Conservation (phyloP, 2,113 vertebrate species). For the Tetraodon nigroviridis region DNA sequence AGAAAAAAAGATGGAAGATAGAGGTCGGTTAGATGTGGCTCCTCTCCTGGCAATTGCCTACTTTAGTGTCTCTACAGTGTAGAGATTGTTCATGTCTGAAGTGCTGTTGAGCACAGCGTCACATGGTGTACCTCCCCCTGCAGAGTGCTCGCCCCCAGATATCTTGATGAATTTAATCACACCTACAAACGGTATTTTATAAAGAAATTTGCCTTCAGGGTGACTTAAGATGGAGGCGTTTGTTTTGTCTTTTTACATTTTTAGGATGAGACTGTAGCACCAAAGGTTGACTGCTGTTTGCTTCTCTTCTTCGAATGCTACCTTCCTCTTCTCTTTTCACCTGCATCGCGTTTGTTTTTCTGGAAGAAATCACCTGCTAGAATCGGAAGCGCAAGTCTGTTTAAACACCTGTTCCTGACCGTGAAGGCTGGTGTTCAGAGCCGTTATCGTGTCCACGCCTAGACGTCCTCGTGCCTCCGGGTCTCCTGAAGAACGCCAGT, state of each 20-base stretch:
- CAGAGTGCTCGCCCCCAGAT: constrained; percentile 22
- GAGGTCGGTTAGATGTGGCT: constrained; percentile 27
- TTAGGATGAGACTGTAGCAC: constrained; percentile 8
- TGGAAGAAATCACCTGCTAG: too few species aligned
- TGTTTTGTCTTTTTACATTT: neutral
- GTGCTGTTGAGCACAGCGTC: constrained; percentile 25
- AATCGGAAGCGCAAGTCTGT: too few species aligned
- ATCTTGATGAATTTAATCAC: constrained; percentile 20
- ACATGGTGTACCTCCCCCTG: constrained; percentile 6
- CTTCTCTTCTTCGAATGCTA: neutral
- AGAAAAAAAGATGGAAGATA: too few species aligned
- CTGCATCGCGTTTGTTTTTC: too few species aligned
- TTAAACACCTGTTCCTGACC: too few species aligned
- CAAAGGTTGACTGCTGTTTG: too few species aligned
- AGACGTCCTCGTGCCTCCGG: too few species aligned
- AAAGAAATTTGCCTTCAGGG: neutral
- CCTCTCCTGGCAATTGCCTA: constrained; percentile 38
- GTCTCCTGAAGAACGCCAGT: constrained; percentile 23
- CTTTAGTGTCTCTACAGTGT: constrained; percentile 2
- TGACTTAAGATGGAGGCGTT: neutral
- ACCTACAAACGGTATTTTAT: constrained; percentile 1
- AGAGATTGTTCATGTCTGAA: constrained; percentile 44
- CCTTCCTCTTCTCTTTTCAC: constrained; percentile 20
- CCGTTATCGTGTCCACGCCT: too few species aligned
- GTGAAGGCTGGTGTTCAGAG: too few species aligned